Base-by-base conservation (phyloP, 2,113 vertebrate species). In the Oncorhynchus tshawytscha region DNA sequence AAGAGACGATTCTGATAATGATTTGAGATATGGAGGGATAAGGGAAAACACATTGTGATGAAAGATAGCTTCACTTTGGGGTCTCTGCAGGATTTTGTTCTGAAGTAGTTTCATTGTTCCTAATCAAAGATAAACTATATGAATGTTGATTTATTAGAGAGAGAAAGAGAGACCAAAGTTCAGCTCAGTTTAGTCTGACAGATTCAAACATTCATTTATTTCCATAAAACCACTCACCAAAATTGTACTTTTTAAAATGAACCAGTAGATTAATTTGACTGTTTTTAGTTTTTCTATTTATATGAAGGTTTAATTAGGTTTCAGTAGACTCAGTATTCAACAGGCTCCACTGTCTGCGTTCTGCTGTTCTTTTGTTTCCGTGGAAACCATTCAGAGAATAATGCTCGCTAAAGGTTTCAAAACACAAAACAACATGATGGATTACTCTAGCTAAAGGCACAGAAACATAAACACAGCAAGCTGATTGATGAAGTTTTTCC, bases 401-500 rank as follows among this genome's bases (percentile, higher is more conserved):
- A 82, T 85, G 76, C 72, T 84, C 51, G 74, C 68, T 83, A 83
- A 88, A 86, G 78, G 70, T 81, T 80, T 79, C 70, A 67, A 66
- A 79, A 76, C 80, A 72, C 71, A 70, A 20, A n/a, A 49, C 22
- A 77, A 64, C 31, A 75, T 91, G 92, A 92, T 92, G 90, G 90
- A 93, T 93, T 88, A 84, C 82, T 84, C 80, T 76, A 51, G 78
- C 85, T 83, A 73, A 80, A 77, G 85, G 90, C 84, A 82, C 86
- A 88, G 90, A 92, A 92, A 93, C 88, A 92, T 88, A 87, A 88
- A 89, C 90, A 90, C 82, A 77, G 84, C 83, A 62, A 74, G 64
- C 83, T 92, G 91, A 93, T 92, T 92, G 90, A 93, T 91, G 85
- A 80, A 87, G 85, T 89, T 90, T 90, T 86, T 84, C 60, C 48